Evolutionary conservation across 2,888 invertebrate species (phyloP).

Genomic region (Xanthia icteritia): DNA sequence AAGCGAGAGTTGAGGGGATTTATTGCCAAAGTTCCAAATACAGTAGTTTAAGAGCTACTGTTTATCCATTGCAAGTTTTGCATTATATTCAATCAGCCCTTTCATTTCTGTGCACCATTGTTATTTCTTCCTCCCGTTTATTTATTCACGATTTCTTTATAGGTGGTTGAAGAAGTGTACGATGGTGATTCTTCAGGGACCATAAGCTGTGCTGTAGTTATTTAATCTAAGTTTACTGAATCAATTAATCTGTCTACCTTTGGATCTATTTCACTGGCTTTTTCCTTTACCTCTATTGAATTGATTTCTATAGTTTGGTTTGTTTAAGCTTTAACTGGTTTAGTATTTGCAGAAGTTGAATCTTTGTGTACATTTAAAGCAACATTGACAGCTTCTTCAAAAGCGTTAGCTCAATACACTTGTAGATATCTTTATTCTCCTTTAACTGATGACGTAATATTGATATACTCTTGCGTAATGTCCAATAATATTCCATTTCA

Average conservation of each 20-base stretch:
- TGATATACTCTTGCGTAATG: background rate
- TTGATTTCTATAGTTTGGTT: background rate
- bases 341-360: background rate
- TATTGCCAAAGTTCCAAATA: background rate
- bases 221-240: background rate
- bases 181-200: background rate
- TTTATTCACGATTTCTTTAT: too few species aligned
- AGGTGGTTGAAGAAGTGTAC: too few species aligned
- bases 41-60: too few species aligned
- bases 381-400: background rate
- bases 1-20: background rate
- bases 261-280: background rate
- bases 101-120: background rate
- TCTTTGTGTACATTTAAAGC: background rate
- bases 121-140: background rate
- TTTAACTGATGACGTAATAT: constrained; percentile 4
- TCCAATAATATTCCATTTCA: constrained; percentile 17
- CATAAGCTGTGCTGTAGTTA: background rate
- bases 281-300: background rate
- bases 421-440: background rate
- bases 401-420: background rate
- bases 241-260: background rate
- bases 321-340: background rate
- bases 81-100: background rate
- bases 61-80: background rate